Evolutionary conservation across 2,888 invertebrate species (phyloP).

Genomic region (Rhingia rostrata): DNA sequence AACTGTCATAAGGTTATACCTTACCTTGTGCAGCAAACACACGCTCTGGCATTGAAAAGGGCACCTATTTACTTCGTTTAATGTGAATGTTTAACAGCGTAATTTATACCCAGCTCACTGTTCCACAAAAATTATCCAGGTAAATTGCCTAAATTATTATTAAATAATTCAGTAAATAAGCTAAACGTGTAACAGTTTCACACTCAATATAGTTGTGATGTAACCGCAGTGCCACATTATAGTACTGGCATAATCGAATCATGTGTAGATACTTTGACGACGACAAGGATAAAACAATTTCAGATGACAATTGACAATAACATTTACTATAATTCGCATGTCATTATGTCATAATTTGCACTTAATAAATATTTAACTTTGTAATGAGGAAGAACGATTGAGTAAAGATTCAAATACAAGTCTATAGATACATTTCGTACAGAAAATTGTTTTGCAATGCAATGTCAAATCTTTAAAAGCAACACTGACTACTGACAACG

Average conservation of each 20-base stretch:
- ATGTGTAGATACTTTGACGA: no score
- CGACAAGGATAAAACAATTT: slow-evolving; percentile 34
- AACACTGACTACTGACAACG: not conserved
- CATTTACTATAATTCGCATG: slow-evolving; percentile 24
- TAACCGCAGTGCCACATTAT: not conserved
- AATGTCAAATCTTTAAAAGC: not conserved
- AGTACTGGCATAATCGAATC: no score
- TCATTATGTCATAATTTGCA: slow-evolving; percentile 21
- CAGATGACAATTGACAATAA: slow-evolving; percentile 28
- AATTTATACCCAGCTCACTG: slow-evolving; percentile 39
- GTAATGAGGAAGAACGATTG: slow-evolving; percentile 20
- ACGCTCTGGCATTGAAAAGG: slow-evolving; percentile 40
- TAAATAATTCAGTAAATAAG: slow-evolving; percentile 14
- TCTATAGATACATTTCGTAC: slow-evolving; percentile 13
- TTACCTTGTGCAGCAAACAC: no score
- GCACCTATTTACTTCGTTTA: not conserved
- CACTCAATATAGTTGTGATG: not conserved
- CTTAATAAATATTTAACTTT: slow-evolving; percentile 26
- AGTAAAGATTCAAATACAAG: not conserved
- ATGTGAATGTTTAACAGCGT: not conserved
- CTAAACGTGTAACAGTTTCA: slow-evolving; percentile 1
- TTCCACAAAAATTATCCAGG: slow-evolving; percentile 34
- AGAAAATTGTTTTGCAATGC: slow-evolving; percentile 35
- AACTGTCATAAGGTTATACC: no score
- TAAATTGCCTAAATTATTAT: slow-evolving; percentile 41